Evolutionary conservation across 2,113 vertebrate genomes (phyloP).

Genomic region (Beaufortia kweichowensis): DNA sequence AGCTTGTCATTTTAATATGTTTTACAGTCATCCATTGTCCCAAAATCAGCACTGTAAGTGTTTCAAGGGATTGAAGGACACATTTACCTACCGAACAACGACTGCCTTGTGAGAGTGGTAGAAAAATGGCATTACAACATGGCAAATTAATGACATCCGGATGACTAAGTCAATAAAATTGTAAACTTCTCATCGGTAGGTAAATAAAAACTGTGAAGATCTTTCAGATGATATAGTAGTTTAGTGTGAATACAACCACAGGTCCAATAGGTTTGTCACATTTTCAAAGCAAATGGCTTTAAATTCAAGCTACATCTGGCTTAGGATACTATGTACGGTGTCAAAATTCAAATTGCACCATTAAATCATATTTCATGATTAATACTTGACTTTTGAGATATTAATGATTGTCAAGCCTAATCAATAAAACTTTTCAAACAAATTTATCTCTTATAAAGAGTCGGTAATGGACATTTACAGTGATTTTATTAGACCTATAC

Average conservation of each 20-base stretch:
- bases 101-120: slow-evolving; percentile 56
- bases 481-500: slow-evolving; percentile 46
- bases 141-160: slow-evolving; percentile 51
- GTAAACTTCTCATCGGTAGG: slow-evolving; percentile 32
- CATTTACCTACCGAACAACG: slow-evolving; percentile 64
- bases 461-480: slow-evolving; percentile 56
- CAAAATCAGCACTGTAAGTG: slow-evolving; percentile 58
- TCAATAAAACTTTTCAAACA: slow-evolving; percentile 47
- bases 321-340: slow-evolving; percentile 47
- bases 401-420: slow-evolving; percentile 54
- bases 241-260: slow-evolving; percentile 43
- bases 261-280: slow-evolving; percentile 36
- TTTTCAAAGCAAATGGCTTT: slow-evolving; percentile 50
- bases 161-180: slow-evolving; percentile 46
- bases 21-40: slow-evolving; percentile 64
- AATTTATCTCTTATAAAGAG: slow-evolving; percentile 48
- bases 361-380: slow-evolving; percentile 46
- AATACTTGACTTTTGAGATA: slow-evolving; percentile 55
- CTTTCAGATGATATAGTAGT: slow-evolving; percentile 35
- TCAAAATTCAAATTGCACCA: slow-evolving; percentile 39
- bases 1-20: slow-evolving; percentile 73
- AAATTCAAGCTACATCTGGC: slow-evolving; percentile 55
- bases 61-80: slow-evolving; percentile 67
- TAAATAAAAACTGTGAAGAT: slow-evolving; percentile 19
- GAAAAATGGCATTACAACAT: slow-evolving; percentile 58